Conservation (phyloP, 2,888 invertebrate genomes). For the Patella ulyssiponensis region DNA sequence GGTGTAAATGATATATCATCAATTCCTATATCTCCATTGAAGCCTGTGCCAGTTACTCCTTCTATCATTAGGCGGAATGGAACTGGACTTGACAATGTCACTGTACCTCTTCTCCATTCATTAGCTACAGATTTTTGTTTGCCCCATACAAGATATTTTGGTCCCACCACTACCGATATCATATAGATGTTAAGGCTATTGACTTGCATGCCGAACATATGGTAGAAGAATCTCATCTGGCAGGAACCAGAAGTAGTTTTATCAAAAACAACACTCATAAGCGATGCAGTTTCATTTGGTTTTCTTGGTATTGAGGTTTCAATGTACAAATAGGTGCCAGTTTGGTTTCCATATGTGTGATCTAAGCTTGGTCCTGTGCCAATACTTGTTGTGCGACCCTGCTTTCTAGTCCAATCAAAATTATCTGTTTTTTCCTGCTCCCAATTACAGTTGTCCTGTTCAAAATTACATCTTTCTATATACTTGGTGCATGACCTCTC, state of each 20-base stretch:
- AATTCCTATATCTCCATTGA: slow-evolving; percentile 61
- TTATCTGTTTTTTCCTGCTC: slow-evolving; percentile 56
- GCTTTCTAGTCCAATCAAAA: slow-evolving; percentile 63
- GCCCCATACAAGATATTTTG: slow-evolving; percentile 46
- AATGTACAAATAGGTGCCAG: slow-evolving; percentile 66
- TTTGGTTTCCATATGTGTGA: slow-evolving; percentile 56
- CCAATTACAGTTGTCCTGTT: slow-evolving; percentile 63
- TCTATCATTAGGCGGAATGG: slow-evolving; percentile 63
- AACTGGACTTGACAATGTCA: slow-evolving; percentile 47
- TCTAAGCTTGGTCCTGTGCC: slow-evolving; percentile 63
- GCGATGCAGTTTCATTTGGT: slow-evolving; percentile 53
- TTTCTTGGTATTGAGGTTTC: slow-evolving; percentile 52
- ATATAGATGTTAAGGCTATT: slow-evolving; percentile 59
- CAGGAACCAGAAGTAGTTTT: slow-evolving; percentile 46
- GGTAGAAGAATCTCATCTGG: slow-evolving; percentile 63
- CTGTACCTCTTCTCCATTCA: slow-evolving; percentile 54
- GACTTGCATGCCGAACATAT: slow-evolving; percentile 61
- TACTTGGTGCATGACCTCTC: slow-evolving; percentile 55
- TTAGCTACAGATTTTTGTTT: slow-evolving; percentile 49
- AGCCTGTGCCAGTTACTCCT: slow-evolving; percentile 54
- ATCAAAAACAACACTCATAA: slow-evolving; percentile 56
- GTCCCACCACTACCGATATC: slow-evolving; percentile 51
- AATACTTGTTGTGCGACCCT: slow-evolving; percentile 52
- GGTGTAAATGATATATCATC: slow-evolving; percentile 63
- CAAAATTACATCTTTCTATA: slow-evolving; percentile 62